Evolutionary conservation across 1,140 invertebrate species (phyloP), one percentile per base, ranked within the genome.

Genomic region (Pissodes strobi): DNA sequence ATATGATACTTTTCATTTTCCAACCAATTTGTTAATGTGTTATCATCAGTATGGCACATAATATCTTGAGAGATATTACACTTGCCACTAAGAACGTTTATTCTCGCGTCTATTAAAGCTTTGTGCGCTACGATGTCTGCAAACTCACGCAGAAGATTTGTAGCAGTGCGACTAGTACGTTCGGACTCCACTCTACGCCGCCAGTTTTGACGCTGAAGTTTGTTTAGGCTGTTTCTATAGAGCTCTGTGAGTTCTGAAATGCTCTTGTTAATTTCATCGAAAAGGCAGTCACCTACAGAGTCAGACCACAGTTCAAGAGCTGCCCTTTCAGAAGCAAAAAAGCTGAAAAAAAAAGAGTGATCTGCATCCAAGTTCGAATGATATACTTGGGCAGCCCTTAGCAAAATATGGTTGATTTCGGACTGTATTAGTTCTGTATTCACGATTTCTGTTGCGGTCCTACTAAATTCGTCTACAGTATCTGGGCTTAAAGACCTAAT

Each of bases 101-200:
- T 84, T 66, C 88, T 82, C 23, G 89, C 87, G 76, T 91, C 89
- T 18, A 91, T 83, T 25, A 91, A 79, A 30, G 89, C 88, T 74
- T 91, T 90, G 60, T 90, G 88, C 22, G 89, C 88, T 30, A 90
- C 82, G 38, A 90, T 82, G 74, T 90, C 88, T 17, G 88, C 87
- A 72, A 90, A 88, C 73, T 89, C 85, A 17, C 81, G 78, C 62
- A 91, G 72, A n/a, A 88, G 74, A 21, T 81, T 81, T 78, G 79
- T 84, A 68, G 69, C 41, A 77, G 83, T 74, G 63, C 74, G 67
- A 68, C 74, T 77, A 69, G 73, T 72, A 78, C 83, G 57, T 72
- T 83, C 74, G 69, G 80, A 72, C 79, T 85, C 78, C 66, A 79
- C 30, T 73, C 77, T 67, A 59, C 74, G 53, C 23, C 75, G 69